Percentiles rank a stretch among this genome's conserved stretches.
Evolutionary conservation across 2,113 vertebrate species (phyloP).

Genomic region (Camelus bactrianus): DNA sequence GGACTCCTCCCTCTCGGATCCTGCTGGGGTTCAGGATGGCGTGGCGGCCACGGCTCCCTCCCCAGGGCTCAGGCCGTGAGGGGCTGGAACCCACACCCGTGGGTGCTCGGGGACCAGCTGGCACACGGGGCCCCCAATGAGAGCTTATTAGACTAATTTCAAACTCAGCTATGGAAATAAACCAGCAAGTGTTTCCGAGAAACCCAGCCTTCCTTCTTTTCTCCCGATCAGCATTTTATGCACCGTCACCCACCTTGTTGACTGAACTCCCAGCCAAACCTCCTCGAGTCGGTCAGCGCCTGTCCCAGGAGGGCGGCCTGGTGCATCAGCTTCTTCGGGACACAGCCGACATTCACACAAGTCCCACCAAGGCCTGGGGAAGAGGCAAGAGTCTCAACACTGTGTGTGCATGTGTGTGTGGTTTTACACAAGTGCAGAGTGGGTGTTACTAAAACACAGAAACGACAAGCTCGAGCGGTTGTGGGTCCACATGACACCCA

Average conservation of each 20-base stretch:
- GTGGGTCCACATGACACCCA: not conserved
- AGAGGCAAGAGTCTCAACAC: not conserved
- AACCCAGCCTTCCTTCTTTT: not conserved
- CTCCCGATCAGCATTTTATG: not conserved
- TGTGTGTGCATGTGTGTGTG: fast-evolving
- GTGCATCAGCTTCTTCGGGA: constrained; percentile 99
- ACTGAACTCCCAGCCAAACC: constrained; percentile 95
- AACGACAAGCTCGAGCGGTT: not conserved
- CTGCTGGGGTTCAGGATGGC: not conserved
- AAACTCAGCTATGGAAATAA: not conserved
- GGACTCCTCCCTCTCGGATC: not conserved
- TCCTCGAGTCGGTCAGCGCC: constrained; percentile 92
- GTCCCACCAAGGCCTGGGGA: constrained; percentile 96
- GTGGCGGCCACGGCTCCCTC: not conserved
- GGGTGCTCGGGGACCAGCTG: fast-evolving
- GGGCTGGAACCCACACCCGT: too few relatives aligned
- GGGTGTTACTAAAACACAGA: not conserved
- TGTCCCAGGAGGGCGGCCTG: constrained; percentile 95
- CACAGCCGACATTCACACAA: constrained; percentile 97
- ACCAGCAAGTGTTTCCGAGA: not conserved
- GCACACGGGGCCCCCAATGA: not conserved
- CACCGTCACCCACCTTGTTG: constrained; percentile 89
- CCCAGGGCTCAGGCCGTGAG: too few relatives aligned
- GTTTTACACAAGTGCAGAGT: fast-evolving
- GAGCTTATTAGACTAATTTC: not conserved